Evolutionary conservation across 2,888 invertebrate genomes (phyloP).

Genomic region (Siphonodentalium dalli): DNA sequence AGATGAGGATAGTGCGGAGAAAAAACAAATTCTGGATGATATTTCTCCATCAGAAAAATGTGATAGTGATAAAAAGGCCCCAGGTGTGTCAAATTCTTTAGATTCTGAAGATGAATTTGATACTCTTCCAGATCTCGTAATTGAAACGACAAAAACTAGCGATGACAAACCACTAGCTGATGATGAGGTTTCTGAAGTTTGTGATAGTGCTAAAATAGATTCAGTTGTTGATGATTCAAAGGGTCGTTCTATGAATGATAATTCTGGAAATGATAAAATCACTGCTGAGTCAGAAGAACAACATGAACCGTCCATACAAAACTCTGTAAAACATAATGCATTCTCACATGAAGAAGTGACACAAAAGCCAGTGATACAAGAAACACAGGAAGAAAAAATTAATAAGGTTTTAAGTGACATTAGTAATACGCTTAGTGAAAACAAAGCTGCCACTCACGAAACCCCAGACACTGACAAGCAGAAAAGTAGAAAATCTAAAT

Average conservation of each 20-base stretch:
- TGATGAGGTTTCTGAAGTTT: not conserved
- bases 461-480: no score
- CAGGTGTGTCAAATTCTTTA: not conserved
- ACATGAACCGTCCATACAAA: no score
- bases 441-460: no score
- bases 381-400: no score
- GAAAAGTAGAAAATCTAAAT: no score
- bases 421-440: no score
- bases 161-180: not conserved
- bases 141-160: no score
- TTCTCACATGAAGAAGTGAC: no score
- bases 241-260: no score
- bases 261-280: not conserved
- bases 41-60: not conserved
- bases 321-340: no score
- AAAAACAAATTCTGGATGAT: not conserved
- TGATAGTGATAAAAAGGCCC: not conserved
- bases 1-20: not conserved
- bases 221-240: not conserved
- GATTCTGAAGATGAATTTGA: slow-evolving; percentile 27
- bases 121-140: slow-evolving; percentile 32
- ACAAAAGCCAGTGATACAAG: no score
- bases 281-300: not conserved
- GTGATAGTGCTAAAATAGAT: not conserved
- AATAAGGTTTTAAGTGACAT: no score